Evolutionary conservation across 1,140 invertebrate species (phyloP), one percentile per base, ranked within the genome.

Genomic region (Orius insidiosus): DNA sequence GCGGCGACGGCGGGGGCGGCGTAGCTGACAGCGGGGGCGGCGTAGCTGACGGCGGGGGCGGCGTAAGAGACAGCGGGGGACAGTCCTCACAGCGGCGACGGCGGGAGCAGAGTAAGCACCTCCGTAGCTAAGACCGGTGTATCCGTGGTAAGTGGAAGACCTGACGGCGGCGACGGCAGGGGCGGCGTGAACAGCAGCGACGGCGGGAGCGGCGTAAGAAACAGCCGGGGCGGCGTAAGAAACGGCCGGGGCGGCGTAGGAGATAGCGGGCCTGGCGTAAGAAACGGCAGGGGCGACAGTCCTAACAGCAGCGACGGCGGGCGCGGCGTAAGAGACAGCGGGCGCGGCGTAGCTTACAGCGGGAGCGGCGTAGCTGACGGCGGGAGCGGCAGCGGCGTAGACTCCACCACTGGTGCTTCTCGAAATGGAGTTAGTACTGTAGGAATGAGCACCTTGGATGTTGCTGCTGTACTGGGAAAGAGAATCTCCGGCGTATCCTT

Each of bases 371-470:
- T n/a, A n/a, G n/a, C n/a, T n/a, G n/a, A n/a, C n/a, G 46, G 67
- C 68, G 53, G 59, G 61, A 8, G 68, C 68, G 46, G 67, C 68
- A 53, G 59, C 62, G 7, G 68, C 68, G 32, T 5, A 57, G 48
- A 53, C 42, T 7, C 59, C 66, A 46, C 70, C 68, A 53, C 70
- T 69, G 59, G 62, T 69, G 30, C 63, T 59, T 44, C 66, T 67
- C 11, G 64, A 63, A 47, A 68, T 68, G 54, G 60, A 63, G 8
- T 68, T 67, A 33, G 65, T 63, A 1, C 69, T 69, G 45, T 61
- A 64, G 14, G 68, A 69, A 51, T 68, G 66, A 3, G 68, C 63
- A 1, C 66, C 62, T 40, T 69, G 65, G 13, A 71, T 68, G 44
- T 63, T 58, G 46, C 64, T 68, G 51, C 59, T 61, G 52, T 68